phyloP scores from a whole-genome alignment of 2,113 vertebrate species.

The Perccottus glenii region DNA sequence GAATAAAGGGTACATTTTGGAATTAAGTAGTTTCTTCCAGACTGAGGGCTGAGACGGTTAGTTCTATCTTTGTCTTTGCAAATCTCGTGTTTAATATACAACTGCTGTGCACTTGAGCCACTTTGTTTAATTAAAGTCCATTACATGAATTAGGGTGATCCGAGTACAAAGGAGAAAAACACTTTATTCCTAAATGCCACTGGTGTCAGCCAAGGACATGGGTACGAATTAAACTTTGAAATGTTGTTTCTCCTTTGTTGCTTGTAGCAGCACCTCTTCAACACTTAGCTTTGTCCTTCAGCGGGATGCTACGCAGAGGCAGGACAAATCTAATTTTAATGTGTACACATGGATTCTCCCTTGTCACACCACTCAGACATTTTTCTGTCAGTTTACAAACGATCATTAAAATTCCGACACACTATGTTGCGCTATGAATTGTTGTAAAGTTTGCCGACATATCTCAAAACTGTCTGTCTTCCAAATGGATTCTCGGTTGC shows the following conservation, averaged over 20 bases:
- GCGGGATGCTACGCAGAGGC: constrained; percentile 8
- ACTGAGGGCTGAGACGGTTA: not conserved
- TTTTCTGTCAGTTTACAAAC: not conserved
- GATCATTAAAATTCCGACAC: no score
- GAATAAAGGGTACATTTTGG: constrained; percentile 28
- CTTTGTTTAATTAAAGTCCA: constrained; percentile 37
- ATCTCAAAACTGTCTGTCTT: no score
- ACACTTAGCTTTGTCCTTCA: not conserved
- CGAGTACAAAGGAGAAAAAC: constrained; percentile 16
- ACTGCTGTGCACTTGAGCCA: constrained; percentile 16
- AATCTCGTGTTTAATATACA: constrained; percentile 22
- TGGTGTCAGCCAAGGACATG: constrained; percentile 9
- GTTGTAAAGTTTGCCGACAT: no score
- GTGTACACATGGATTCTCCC: constrained; percentile 6
- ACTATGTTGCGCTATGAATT: no score
- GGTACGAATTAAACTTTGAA: not conserved
- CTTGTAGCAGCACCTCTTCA: constrained; percentile 13
- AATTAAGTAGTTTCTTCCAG: constrained; percentile 20
- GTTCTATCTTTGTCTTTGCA: constrained; percentile 26
- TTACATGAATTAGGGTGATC: constrained; percentile 28
- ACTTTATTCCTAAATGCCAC: not conserved
- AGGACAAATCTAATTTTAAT: constrained; percentile 4
- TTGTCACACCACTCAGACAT: not conserved
- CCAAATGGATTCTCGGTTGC: no score
- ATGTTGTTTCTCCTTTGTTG: constrained; percentile 15